Conservation (phyloP, 2,797 vertebrate species). For the Centropyge bicolor region DNA sequence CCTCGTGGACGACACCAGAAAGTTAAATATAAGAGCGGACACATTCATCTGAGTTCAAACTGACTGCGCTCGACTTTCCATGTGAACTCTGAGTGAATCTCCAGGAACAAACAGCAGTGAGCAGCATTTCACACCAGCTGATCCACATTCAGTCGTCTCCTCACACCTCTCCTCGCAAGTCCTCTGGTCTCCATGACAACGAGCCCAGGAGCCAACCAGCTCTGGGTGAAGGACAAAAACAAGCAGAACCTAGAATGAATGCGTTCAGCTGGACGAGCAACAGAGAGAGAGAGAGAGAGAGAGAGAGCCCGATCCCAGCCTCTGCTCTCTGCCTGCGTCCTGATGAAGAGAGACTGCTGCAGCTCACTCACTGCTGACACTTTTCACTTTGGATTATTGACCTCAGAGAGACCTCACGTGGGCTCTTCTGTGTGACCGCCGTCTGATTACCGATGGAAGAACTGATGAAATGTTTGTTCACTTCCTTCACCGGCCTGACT, state of each 20-base stretch:
- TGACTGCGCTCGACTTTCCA: not conserved
- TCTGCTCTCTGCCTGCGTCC: no score
- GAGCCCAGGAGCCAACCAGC: constrained; percentile 1
- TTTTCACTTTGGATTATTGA: no score
- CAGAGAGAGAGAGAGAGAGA: no score
- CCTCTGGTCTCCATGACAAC: constrained; percentile 49
- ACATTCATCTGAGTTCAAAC: not conserved
- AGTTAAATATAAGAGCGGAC: not conserved
- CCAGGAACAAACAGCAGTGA: not conserved
- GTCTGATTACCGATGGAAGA: no score
- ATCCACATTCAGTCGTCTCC: constrained; percentile 30
- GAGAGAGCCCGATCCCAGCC: no score
- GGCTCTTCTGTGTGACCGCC: no score
- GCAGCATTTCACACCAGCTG: not conserved
- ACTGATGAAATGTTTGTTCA: no score
- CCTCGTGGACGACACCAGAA: not conserved
- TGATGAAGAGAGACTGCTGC: no score
- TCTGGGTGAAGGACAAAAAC: constrained; percentile 30
- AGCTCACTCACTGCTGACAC: no score
- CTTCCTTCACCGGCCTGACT: no score
- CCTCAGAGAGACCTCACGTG: no score
- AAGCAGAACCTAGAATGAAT: constrained; percentile 14
- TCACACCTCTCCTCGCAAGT: constrained; percentile 32
- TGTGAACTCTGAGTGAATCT: not conserved
- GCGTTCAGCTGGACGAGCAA: no score